Conservation (phyloP, 2,888 invertebrate genomes). For the Amblyjoppa proteus region DNA sequence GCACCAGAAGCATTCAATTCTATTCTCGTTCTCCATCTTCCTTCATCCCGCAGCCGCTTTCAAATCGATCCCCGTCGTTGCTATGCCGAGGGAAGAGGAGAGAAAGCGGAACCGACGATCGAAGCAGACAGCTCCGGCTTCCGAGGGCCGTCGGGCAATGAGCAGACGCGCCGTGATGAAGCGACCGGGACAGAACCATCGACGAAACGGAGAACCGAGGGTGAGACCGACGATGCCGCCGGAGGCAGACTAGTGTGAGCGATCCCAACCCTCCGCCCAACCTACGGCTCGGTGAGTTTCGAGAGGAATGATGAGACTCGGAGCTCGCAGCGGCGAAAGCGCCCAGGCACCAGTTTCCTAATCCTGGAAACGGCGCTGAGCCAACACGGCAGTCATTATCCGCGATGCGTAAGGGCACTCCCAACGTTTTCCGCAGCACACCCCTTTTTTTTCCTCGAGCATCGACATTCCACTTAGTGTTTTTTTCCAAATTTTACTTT, state of each 20-base stretch:
- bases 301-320: slow-evolving; percentile 9
- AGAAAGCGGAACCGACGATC: slow-evolving; percentile 45
- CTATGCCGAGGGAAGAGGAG: slow-evolving; percentile 57
- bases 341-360: slow-evolving; percentile 40
- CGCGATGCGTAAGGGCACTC: slow-evolving; percentile 17
- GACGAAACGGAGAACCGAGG: slow-evolving; percentile 4
- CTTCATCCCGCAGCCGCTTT: slow-evolving; percentile 30
- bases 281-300: background rate
- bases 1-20: slow-evolving; percentile 9
- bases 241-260: slow-evolving; percentile 3
- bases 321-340: slow-evolving; percentile 10
- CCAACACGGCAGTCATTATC: slow-evolving; percentile 18
- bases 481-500: background rate
- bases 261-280: background rate
- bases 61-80: slow-evolving; percentile 65
- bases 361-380: slow-evolving; percentile 42
- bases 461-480: background rate
- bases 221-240: background rate
- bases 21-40: slow-evolving; percentile 38
- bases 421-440: background rate
- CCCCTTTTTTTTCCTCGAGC: background rate
- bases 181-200: slow-evolving; percentile 6
- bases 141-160: slow-evolving; percentile 35
- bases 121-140: slow-evolving; percentile 56
- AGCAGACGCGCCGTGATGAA: slow-evolving; percentile 22